phyloP scores from a whole-genome alignment of 30 jellyfish, hydroid and myxozoan species.

The Cassiopea andromeda region DNA sequence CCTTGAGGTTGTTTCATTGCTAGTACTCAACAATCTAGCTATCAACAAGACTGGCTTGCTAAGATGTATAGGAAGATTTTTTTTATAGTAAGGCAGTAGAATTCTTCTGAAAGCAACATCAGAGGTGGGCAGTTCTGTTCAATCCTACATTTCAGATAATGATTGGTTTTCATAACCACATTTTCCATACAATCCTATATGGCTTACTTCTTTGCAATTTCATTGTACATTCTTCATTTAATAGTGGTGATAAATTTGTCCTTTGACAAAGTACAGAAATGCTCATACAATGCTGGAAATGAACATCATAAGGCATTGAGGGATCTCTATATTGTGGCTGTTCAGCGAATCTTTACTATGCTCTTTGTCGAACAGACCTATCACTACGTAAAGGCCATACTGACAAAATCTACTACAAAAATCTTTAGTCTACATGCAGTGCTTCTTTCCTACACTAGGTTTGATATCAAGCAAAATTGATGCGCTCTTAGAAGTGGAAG shows the following conservation, averaged over 20 bases:
- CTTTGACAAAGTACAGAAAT: neutral
- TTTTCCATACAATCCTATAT: conserved; percentile 47
- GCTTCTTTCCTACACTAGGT: too few relatives aligned
- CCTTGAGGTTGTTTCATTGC: conserved; percentile 7
- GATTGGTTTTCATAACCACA: conserved; percentile 52
- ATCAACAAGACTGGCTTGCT: neutral
- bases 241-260: neutral
- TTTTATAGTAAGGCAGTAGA: conserved; percentile 24
- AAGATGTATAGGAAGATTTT: neutral
- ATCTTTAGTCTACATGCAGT: too few relatives aligned
- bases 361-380: too few relatives aligned
- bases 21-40: conserved; percentile 41
- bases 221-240: conserved; percentile 14
- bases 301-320: conserved; percentile 46
- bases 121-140: conserved; percentile 38
- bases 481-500: too few relatives aligned
- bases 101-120: conserved; percentile 20
- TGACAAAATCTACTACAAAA: too few relatives aligned
- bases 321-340: conserved; percentile 64
- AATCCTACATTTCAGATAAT: conserved; percentile 40
- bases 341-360: conserved; percentile 33
- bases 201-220: conserved; percentile 26
- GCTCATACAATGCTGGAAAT: conserved; percentile 40
- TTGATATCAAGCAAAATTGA: too few relatives aligned
- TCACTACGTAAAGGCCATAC: too few relatives aligned